These are phyloP conservation scores for Drepana falcataria DNA, from an alignment of 2,888 invertebrate species.

Conservation along the genomic window DNA sequence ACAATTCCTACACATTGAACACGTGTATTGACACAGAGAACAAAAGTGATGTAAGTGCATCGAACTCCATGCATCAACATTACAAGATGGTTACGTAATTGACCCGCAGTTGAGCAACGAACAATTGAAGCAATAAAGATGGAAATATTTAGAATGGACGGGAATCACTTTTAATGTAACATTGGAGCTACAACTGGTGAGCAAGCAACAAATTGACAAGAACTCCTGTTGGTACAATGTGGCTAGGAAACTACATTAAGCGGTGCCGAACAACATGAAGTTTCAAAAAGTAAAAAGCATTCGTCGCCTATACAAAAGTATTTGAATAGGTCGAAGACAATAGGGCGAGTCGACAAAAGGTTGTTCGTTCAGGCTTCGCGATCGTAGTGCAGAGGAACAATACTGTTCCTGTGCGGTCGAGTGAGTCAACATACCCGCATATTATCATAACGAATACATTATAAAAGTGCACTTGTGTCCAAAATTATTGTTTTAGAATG, in stretches of 20 bases:
- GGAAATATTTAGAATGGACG: constrained; percentile 59
- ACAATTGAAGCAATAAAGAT: constrained; percentile 70
- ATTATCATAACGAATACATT: constrained; percentile 22
- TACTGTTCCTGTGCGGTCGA: constrained; percentile 64
- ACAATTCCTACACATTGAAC: too few relatives aligned
- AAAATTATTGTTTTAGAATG: not conserved
- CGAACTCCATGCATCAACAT: constrained; percentile 52
- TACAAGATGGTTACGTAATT: constrained; percentile 58
- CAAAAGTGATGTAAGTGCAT: constrained; percentile 43
- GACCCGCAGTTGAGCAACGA: constrained; percentile 57
- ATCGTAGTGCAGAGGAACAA: constrained; percentile 56
- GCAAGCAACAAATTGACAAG: constrained; percentile 32
- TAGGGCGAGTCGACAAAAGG: constrained; percentile 59
- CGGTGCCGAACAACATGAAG: constrained; percentile 36
- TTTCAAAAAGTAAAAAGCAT: constrained; percentile 35
- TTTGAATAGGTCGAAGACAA: constrained; percentile 63
- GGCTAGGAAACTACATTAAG: constrained; percentile 27
- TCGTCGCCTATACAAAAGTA: constrained; percentile 48
- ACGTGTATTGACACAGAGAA: constrained; percentile 8
- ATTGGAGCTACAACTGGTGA: constrained; percentile 43
- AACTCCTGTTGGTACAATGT: constrained; percentile 24
- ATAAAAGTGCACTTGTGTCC: not conserved
- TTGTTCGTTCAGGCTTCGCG: constrained; percentile 51
- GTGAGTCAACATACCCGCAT: constrained; percentile 58
- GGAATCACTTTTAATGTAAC: constrained; percentile 56